A percentile compares a stretch with the other conserved stretches of the same genome.
phyloP scores from a whole-genome alignment of 2,888 invertebrate genomes.

The Parnassius mnemosyne region DNA sequence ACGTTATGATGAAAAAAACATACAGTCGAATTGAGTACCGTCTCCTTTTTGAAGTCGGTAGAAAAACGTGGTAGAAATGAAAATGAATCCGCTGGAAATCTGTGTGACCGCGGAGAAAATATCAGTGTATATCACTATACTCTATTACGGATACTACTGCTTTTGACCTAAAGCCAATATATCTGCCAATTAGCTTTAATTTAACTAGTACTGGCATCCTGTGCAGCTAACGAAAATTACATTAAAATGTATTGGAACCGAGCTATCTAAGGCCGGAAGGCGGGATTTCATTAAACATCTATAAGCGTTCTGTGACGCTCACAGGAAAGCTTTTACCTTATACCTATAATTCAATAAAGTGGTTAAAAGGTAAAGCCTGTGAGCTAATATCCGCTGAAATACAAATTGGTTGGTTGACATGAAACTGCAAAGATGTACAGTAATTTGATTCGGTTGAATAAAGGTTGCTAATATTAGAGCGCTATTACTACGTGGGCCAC shows the following conservation, averaged over 20 bases:
- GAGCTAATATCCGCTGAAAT: neutral
- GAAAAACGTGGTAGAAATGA: too few relatives aligned
- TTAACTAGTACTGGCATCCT: neutral
- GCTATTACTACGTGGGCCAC: too few relatives aligned
- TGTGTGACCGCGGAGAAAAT: neutral
- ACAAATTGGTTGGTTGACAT: neutral
- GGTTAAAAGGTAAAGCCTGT: neutral
- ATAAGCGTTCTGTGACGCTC: neutral
- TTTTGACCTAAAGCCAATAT: too few relatives aligned
- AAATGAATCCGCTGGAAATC: too few relatives aligned
- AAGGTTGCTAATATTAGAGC: neutral
- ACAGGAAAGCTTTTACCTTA: conserved; percentile 2
- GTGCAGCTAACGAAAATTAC: neutral
- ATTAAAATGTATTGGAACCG: neutral
- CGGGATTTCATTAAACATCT: neutral
- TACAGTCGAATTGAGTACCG: too few relatives aligned
- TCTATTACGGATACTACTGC: neutral
- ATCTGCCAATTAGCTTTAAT: neutral
- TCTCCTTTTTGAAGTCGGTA: too few relatives aligned
- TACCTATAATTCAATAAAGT: neutral
- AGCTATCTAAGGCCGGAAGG: neutral
- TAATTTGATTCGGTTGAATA: neutral
- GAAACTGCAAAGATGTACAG: neutral
- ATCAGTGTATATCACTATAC: too few relatives aligned
- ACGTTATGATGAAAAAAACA: too few relatives aligned